Evolutionary conservation across 2,888 invertebrate species (phyloP).

Genomic region (Esperia sulphurella): DNA sequence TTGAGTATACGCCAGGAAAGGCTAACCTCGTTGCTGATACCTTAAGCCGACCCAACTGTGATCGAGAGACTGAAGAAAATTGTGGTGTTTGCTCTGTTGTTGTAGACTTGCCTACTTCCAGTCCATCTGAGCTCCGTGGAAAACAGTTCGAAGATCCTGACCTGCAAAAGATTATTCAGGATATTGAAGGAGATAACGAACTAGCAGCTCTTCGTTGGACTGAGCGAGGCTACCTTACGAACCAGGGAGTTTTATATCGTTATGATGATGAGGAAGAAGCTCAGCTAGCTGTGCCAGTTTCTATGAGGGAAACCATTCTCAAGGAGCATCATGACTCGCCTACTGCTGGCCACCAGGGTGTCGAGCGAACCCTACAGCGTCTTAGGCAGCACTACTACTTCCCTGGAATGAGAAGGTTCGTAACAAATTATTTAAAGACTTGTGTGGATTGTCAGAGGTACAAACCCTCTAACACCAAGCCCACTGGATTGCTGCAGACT

Average conservation of each 20-base stretch:
- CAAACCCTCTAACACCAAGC: conserved; percentile 2
- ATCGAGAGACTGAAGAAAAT: background rate
- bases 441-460: conserved; percentile 8
- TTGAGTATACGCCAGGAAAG: conserved; percentile 45
- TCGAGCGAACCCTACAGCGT: conserved; percentile 14
- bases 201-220: conserved; percentile 9
- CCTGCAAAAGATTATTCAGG: conserved; percentile 17
- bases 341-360: conserved; percentile 17
- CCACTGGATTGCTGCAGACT: conserved; percentile 8
- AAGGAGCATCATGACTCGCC: conserved; percentile 16
- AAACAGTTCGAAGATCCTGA: conserved; percentile 19
- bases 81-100: conserved; percentile 18
- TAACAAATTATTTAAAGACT: conserved; percentile 8
- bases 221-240: conserved; percentile 17
- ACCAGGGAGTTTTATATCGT: conserved; percentile 15
- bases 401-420: conserved; percentile 3
- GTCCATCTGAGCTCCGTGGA: conserved; percentile 11
- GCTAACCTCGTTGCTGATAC: conserved; percentile 21
- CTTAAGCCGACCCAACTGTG: conserved; percentile 14
- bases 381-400: conserved; percentile 10
- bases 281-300: conserved; percentile 12
- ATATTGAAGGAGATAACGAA: conserved; percentile 13
- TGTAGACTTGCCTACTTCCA: conserved; percentile 6
- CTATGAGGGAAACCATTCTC: conserved; percentile 4
- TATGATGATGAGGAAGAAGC: conserved; percentile 15